Conservation (phyloP, 2,888 invertebrate species). For the Nomada fucata region DNA sequence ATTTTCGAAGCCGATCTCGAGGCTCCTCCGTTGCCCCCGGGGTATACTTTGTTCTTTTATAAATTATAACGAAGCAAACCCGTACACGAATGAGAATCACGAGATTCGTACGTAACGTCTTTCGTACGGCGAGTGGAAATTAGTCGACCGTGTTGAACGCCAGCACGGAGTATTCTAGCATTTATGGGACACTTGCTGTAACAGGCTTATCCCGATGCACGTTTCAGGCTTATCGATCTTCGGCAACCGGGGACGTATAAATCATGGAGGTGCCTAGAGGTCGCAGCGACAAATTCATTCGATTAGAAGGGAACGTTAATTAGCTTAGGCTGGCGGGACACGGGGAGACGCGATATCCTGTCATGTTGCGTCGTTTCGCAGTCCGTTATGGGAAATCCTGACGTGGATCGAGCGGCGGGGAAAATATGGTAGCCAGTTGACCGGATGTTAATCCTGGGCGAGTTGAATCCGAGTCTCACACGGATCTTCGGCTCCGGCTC, state of each 20-base stretch:
- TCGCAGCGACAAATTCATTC: constrained; percentile 26
- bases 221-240: constrained; percentile 26
- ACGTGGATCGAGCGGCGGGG: background rate
- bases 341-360: constrained; percentile 35
- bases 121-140: too few relatives aligned
- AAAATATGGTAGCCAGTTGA: constrained; percentile 11
- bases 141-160: too few relatives aligned
- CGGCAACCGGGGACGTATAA: background rate
- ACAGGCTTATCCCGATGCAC: constrained; percentile 10
- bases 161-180: too few relatives aligned
- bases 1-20: too few relatives aligned
- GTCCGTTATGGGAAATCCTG: constrained; percentile 64
- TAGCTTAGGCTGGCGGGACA: constrained; percentile 32
- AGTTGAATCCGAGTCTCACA: background rate
- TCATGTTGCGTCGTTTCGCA: constrained; percentile 27
- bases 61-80: too few relatives aligned
- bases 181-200: background rate
- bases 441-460: background rate
- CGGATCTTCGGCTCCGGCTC: background rate
- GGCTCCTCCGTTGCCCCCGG: too few relatives aligned
- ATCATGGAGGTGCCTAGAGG: constrained; percentile 16
- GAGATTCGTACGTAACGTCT: background rate
- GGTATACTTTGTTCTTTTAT: too few relatives aligned
- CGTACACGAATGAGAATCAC: background rate
- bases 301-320: constrained; percentile 47